Evolutionary conservation across 2,797 vertebrate species (phyloP).

Genomic region (Danio tinwini): DNA sequence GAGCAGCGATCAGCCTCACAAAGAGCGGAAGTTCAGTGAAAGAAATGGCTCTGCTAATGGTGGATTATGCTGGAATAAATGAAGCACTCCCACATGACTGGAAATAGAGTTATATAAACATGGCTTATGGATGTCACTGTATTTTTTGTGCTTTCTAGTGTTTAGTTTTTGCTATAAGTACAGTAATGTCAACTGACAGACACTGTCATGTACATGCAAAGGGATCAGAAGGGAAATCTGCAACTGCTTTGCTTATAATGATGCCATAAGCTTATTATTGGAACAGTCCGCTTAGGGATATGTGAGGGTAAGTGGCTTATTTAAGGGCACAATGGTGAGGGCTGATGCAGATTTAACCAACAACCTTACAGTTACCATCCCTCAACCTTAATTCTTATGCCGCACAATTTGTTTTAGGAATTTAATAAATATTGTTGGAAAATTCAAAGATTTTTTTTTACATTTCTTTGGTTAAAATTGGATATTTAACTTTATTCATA

Average conservation of each 20-base stretch:
- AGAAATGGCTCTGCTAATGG: conserved; percentile 35
- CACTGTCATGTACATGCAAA: neutral
- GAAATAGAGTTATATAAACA: conserved; percentile 42
- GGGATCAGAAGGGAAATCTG: neutral
- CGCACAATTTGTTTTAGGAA: neutral
- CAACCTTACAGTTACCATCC: conserved; percentile 2
- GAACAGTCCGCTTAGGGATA: neutral
- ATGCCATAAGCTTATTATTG: conserved; percentile 9
- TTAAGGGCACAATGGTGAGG: neutral
- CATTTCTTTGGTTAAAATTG: neutral
- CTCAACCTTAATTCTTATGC: neutral
- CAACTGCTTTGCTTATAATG: neutral
- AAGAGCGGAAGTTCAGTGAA: conserved; percentile 25
- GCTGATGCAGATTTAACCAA: neutral
- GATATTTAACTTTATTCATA: no score
- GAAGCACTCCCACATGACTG: conserved; percentile 39
- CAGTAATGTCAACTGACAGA: neutral
- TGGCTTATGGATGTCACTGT: conserved; percentile 9
- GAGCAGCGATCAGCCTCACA: conserved; percentile 26
- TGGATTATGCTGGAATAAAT: conserved; percentile 46
- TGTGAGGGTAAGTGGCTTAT: conserved; percentile 1
- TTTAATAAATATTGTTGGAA: neutral
- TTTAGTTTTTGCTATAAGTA: neutral
- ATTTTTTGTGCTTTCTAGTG: neutral
- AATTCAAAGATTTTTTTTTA: neutral